Conservation (phyloP, 92 coral and sea anemone genomes). For the Palythoa grandis region DNA sequence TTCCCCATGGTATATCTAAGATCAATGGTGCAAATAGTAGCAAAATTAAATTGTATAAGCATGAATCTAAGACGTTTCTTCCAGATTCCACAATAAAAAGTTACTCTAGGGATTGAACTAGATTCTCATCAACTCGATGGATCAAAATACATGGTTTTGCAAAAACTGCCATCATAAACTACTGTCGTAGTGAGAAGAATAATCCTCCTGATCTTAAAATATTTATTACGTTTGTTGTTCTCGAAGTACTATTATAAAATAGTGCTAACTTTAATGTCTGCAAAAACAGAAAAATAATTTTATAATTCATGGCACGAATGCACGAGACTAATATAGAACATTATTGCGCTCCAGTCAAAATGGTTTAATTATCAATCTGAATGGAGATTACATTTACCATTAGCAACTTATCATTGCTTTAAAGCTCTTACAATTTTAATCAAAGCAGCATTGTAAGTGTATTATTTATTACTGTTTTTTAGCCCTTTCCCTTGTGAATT, state of each 20-base stretch:
- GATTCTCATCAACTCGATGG: no score
- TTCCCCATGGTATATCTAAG: not conserved
- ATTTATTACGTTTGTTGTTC: no score
- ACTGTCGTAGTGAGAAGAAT: no score
- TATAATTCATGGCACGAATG: not conserved
- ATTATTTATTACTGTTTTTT: not conserved
- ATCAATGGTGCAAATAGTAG: no score
- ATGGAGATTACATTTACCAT: not conserved
- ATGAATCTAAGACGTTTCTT: no score
- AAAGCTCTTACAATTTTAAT: not conserved
- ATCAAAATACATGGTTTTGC: no score
- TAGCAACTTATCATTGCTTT: slow-evolving; percentile 1
- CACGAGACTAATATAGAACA: not conserved
- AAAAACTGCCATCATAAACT: no score
- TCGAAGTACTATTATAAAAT: not conserved
- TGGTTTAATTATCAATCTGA: not conserved
- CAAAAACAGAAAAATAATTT: not conserved
- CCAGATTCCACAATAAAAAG: no score
- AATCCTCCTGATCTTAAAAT: no score
- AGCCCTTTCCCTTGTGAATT: not conserved
- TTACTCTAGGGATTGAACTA: no score
- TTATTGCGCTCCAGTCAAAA: not conserved
- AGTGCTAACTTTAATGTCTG: not conserved
- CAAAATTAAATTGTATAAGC: no score
- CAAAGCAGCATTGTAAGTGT: not conserved